A percentile compares a stretch with the other conserved stretches of the same genome.
Evolutionary conservation across 2,888 invertebrate species (phyloP).

Genomic region (Lepidocyrtoides sp.): DNA sequence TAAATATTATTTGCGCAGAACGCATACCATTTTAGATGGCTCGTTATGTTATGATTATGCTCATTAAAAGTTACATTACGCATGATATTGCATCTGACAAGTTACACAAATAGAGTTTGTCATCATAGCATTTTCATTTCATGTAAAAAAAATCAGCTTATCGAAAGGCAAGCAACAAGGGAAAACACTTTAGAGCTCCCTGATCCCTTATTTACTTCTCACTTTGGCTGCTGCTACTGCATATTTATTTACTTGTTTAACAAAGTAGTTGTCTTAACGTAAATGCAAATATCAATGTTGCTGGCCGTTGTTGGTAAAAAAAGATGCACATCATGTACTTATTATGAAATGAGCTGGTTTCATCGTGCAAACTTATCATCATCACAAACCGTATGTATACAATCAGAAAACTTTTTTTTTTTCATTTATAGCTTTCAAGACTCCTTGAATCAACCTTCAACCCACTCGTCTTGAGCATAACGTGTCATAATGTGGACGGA

Average conservation of each 20-base stretch:
- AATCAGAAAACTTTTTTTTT: not conserved
- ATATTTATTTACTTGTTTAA: conserved; percentile 52
- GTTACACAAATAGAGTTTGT: too few relatives aligned
- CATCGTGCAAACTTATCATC: not conserved
- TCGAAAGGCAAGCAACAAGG: too few relatives aligned
- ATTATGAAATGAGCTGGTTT: not conserved
- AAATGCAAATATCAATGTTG: not conserved
- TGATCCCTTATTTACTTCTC: conserved; percentile 62
- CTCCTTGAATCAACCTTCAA: conserved; percentile 76
- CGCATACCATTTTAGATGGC: too few relatives aligned
- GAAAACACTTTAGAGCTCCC: not conserved
- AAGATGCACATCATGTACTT: not conserved
- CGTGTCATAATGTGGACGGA: not conserved
- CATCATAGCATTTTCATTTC: too few relatives aligned
- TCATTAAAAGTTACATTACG: too few relatives aligned
- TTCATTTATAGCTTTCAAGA: not conserved
- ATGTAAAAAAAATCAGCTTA: too few relatives aligned
- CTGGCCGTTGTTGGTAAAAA: too few relatives aligned
- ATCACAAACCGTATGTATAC: not conserved
- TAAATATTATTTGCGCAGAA: too few relatives aligned
- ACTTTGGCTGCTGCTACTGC: not conserved
- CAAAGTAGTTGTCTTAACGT: conserved; percentile 39
- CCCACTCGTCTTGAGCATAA: not conserved
- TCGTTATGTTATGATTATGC: too few relatives aligned
- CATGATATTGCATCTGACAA: too few relatives aligned